Evolutionary conservation across 1,140 invertebrate species (phyloP).

Genomic region (Aphaenogaster floridana): DNA sequence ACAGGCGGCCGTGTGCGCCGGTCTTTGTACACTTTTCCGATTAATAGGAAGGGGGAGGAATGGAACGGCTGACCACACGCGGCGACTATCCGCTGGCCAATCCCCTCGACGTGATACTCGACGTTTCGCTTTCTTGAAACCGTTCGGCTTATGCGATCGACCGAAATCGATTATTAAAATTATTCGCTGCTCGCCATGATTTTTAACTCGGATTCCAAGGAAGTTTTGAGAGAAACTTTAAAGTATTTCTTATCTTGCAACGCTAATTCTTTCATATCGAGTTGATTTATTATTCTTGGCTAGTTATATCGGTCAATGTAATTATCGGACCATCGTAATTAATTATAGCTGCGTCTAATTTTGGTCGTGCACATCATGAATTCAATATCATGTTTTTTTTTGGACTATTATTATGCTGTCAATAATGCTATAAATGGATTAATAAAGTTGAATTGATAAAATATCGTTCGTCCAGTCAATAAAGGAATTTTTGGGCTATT

Average conservation of each 20-base stretch:
- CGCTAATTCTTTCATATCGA: not conserved
- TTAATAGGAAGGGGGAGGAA: constrained; percentile 68
- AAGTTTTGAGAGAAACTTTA: not conserved
- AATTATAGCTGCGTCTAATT: not conserved
- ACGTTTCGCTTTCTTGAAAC: constrained; percentile 28
- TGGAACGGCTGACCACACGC: constrained; percentile 53
- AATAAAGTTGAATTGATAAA: not conserved
- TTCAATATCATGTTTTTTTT: not conserved
- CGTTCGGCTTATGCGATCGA: not conserved
- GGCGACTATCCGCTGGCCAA: constrained; percentile 18
- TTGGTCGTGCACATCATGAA: not conserved
- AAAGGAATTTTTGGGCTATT: not conserved
- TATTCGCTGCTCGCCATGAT: not conserved
- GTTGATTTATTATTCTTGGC: not conserved
- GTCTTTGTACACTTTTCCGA: constrained; percentile 76
- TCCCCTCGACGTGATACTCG: constrained; percentile 6
- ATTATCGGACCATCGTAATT: not conserved
- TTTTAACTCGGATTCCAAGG: not conserved
- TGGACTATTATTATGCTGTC: not conserved
- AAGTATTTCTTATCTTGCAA: too few species aligned
- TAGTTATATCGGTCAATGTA: not conserved
- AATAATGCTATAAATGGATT: not conserved
- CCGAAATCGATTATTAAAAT: constrained; percentile 24
- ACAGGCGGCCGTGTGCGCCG: constrained; percentile 74
- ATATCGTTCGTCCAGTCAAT: not conserved